Conservation (phyloP, 2,113 vertebrate genomes). For the Rafetus swinhoei region DNA sequence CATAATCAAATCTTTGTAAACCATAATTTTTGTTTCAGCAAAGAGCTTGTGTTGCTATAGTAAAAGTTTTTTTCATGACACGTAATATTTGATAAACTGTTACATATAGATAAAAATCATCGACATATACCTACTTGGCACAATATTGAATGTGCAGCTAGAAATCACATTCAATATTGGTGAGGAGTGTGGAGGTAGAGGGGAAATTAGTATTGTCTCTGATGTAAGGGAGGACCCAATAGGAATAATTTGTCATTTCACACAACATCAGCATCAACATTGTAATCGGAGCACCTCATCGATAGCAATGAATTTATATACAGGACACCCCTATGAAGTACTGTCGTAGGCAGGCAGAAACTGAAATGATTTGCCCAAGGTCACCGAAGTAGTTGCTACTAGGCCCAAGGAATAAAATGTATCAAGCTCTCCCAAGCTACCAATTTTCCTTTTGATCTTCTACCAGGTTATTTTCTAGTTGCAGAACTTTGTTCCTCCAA, state of each 20-base stretch:
- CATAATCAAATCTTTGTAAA: neutral
- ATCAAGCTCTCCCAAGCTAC: fast-evolving
- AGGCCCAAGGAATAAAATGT: neutral
- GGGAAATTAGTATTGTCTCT: neutral
- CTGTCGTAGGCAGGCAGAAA: neutral
- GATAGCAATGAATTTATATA: neutral
- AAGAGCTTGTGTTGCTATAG: neutral
- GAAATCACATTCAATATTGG: neutral
- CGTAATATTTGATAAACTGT: neutral
- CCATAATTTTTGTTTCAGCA: neutral
- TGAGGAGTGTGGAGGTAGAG: neutral
- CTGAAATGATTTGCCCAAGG: neutral
- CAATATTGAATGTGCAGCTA: neutral
- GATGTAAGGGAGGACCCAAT: neutral
- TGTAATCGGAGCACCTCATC: neutral
- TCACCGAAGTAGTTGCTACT: neutral
- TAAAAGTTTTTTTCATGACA: neutral
- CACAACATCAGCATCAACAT: neutral
- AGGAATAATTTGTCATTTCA: neutral
- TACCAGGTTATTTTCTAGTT: neutral
- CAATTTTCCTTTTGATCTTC: neutral
- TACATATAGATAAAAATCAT: neutral
- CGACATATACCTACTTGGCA: neutral
- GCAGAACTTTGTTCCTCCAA: neutral
- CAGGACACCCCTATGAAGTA: neutral